phyloP scores from a whole-genome alignment of 2,797 vertebrate species.

The Avahi laniger region DNA sequence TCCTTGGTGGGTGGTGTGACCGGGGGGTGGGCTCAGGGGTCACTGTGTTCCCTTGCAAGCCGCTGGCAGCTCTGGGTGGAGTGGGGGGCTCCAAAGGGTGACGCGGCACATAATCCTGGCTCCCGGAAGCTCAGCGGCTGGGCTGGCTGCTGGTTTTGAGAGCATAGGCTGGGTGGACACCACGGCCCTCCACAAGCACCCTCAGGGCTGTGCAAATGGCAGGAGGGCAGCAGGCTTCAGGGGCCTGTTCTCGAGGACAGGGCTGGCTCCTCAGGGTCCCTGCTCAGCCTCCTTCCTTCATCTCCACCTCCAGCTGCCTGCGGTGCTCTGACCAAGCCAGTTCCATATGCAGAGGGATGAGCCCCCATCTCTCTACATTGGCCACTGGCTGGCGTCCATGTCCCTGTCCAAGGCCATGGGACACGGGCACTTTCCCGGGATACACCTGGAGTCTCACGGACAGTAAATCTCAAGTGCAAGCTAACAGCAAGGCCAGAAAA shows the following conservation, averaged over 20 bases:
- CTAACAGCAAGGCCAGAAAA: background rate
- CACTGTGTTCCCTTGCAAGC: background rate
- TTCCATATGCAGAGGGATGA: fast-evolving
- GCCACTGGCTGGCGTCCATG: background rate
- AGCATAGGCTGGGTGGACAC: background rate
- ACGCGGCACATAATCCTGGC: background rate
- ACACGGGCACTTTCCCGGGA: background rate
- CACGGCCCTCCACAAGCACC: background rate
- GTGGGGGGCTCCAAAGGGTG: background rate
- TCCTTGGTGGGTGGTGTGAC: background rate
- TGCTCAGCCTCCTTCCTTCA: background rate
- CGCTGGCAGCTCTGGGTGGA: background rate
- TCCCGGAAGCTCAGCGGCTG: background rate
- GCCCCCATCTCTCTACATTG: background rate
- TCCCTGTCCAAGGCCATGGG: background rate
- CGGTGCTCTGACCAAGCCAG: background rate
- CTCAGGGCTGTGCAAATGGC: background rate
- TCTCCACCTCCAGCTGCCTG: background rate
- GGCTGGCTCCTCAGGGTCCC: background rate
- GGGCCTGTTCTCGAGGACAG: background rate
- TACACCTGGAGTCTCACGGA: background rate
- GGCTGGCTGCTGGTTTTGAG: background rate
- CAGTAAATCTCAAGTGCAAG: background rate
- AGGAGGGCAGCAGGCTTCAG: background rate
- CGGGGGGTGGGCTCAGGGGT: too few relatives aligned